Conservation (phyloP, 2,113 vertebrate species). For the Campylomormyrus numenius region DNA sequence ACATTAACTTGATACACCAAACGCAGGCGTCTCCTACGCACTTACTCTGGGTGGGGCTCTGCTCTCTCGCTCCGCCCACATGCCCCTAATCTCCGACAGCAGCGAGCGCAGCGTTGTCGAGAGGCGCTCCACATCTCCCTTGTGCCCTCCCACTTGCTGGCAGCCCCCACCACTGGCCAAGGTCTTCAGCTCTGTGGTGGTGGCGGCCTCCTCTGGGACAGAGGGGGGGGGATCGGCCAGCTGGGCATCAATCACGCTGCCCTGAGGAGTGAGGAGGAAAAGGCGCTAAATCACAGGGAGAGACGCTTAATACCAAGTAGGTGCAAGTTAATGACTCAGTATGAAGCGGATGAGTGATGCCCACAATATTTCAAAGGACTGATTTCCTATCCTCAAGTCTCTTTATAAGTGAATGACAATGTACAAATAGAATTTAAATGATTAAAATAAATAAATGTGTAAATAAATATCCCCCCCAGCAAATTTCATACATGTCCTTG, state of each 20-base stretch:
- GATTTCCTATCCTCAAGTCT: background rate
- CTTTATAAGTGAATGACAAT: background rate
- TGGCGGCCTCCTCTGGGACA: background rate
- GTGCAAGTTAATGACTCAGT: background rate
- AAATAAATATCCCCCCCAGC: background rate
- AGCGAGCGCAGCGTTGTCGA: slow-evolving; percentile 39
- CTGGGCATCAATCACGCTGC: slow-evolving; percentile 55
- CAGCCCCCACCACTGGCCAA: slow-evolving; percentile 13
- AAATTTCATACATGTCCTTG: background rate
- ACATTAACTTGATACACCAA: background rate
- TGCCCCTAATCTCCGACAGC: slow-evolving; percentile 17
- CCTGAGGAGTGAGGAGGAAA: slow-evolving; percentile 38
- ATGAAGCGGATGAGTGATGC: background rate
- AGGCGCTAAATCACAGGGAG: background rate
- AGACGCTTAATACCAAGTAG: background rate
- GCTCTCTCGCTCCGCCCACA: background rate
- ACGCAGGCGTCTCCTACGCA: background rate
- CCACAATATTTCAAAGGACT: background rate
- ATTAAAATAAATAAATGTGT: background rate
- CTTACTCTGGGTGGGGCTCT: background rate
- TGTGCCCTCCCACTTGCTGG: slow-evolving; percentile 32
- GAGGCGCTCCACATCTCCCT: slow-evolving; percentile 27
- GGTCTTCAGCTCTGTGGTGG: background rate
- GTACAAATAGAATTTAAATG: background rate
- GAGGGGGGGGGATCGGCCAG: slow-evolving; percentile 23